A percentile compares a stretch with the other conserved stretches of the same genome.
Conservation (phyloP, 37 sponge, comb jelly and placozoan genomes). For the Cliona cf. orientalis region DNA sequence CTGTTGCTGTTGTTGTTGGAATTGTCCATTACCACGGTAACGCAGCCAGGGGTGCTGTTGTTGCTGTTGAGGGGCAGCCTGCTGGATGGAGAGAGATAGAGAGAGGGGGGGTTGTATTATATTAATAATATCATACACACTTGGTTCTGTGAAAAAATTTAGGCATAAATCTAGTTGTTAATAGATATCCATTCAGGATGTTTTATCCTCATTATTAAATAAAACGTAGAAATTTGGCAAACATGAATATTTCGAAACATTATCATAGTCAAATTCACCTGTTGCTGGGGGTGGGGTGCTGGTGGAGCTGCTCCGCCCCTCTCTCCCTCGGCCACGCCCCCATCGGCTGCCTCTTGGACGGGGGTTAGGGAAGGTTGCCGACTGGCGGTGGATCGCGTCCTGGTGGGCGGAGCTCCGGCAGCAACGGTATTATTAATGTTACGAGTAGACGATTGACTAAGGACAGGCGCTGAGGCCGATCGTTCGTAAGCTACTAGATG, state of each 20-base stretch:
- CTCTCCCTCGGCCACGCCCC: background rate
- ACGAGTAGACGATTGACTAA: too few relatives aligned
- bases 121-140: too few relatives aligned
- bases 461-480: conserved; percentile 37
- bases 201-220: too few relatives aligned
- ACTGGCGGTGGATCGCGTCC: background rate
- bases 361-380: conserved; percentile 11
- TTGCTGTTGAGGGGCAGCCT: background rate
- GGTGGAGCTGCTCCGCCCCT: too few relatives aligned
- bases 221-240: too few relatives aligned
- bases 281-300: background rate
- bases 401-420: background rate
- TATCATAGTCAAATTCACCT: too few relatives aligned
- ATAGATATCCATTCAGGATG: too few relatives aligned
- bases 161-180: too few relatives aligned
- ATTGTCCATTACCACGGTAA: conserved; percentile 3
- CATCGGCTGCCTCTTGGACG: background rate
- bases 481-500: conserved; percentile 53
- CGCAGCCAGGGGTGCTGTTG: conserved; percentile 25
- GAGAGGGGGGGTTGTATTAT: too few relatives aligned
- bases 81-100: too few relatives aligned
- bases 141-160: too few relatives aligned
- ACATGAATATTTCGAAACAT: too few relatives aligned
- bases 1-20: background rate
- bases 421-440: background rate